These are phyloP conservation scores for Zeus faber DNA, from an alignment of 2,113 vertebrate species.

Conservation along the genomic window DNA sequence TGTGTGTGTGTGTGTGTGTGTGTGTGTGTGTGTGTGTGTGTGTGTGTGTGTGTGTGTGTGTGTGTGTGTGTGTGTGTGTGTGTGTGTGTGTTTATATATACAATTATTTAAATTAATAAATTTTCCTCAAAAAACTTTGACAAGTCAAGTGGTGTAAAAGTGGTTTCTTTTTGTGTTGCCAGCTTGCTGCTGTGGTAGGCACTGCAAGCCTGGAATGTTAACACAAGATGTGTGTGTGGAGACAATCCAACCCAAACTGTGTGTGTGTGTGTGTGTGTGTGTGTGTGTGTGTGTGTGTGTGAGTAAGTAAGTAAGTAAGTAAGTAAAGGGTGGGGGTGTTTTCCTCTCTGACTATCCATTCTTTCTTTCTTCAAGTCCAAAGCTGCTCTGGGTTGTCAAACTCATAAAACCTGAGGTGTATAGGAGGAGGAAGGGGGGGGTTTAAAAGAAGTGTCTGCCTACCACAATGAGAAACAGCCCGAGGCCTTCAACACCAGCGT, in stretches of 20 bases:
- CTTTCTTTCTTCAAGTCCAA: too few relatives aligned
- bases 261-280: neutral
- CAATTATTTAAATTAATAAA: too few relatives aligned
- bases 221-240: neutral
- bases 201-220: neutral
- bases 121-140: too few relatives aligned
- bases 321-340: neutral
- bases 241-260: neutral
- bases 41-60: too few relatives aligned
- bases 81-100: too few relatives aligned
- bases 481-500: too few relatives aligned
- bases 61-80: too few relatives aligned
- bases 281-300: constrained; percentile 5
- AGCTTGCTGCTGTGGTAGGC: neutral
- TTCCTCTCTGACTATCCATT: neutral
- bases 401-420: constrained; percentile 17
- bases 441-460: constrained; percentile 9
- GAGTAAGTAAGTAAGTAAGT: neutral
- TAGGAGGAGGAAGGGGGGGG: constrained; percentile 7
- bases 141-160: too few relatives aligned
- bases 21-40: too few relatives aligned
- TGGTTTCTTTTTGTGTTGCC: too few relatives aligned
- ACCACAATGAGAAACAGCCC: constrained; percentile 7
- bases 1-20: too few relatives aligned
- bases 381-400: too few relatives aligned